A percentile compares a stretch with the other conserved stretches of the same genome.
Evolutionary conservation across 1,140 invertebrate genomes (phyloP).

Genomic region (Drosophila arizonae): DNA sequence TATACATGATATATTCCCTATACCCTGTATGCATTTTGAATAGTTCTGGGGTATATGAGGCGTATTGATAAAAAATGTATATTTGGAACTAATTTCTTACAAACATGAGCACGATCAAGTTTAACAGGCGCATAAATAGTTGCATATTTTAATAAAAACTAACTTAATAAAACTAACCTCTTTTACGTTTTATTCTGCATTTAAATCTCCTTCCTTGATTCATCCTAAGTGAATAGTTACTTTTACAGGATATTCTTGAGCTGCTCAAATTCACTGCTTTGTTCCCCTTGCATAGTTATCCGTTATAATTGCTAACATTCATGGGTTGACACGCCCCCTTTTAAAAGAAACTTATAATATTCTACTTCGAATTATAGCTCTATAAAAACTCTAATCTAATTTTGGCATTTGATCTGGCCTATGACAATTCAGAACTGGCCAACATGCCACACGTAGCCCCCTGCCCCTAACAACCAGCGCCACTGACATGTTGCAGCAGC

Average conservation of each 20-base stretch:
- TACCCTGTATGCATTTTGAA: not conserved
- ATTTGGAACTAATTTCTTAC: too few relatives aligned
- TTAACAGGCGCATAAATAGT: too few relatives aligned
- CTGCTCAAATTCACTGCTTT: too few relatives aligned
- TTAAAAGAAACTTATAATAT: not conserved
- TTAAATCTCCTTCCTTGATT: too few relatives aligned
- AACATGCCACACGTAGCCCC: not conserved
- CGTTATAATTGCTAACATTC: constrained; percentile 33
- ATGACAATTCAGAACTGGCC: constrained; percentile 55
- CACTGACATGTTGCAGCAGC: constrained; percentile 15
- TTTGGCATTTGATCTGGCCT: constrained; percentile 37
- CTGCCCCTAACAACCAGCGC: not conserved
- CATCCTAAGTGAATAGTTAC: not conserved
- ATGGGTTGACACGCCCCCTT: constrained; percentile 64
- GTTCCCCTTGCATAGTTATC: not conserved
- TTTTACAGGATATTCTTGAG: not conserved
- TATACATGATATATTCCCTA: constrained; percentile 21
- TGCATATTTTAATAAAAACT: too few relatives aligned
- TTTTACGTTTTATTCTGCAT: too few relatives aligned
- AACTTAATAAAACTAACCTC: too few relatives aligned
- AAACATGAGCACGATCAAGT: too few relatives aligned
- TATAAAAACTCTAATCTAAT: constrained; percentile 56
- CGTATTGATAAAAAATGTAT: not conserved
- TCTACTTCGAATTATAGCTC: not conserved
- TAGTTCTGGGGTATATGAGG: not conserved